A percentile compares a stretch with the other conserved stretches of the same genome.
Evolutionary conservation across 2,113 vertebrate genomes (phyloP).

Genomic region (Otus sunia): DNA sequence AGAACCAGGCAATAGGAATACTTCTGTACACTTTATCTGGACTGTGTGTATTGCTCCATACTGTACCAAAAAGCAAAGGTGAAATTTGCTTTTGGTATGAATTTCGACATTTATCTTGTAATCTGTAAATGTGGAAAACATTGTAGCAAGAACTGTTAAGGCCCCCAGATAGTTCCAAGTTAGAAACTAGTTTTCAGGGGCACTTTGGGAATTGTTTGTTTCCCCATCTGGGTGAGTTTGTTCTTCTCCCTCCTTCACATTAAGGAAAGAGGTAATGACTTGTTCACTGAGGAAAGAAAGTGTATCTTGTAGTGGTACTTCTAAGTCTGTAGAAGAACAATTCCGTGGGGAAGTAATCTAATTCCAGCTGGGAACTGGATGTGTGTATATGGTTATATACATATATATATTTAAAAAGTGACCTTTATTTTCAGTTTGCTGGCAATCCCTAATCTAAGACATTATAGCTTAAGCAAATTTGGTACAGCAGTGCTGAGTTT

Average conservation of each 20-base stretch:
- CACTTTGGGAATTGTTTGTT: background rate
- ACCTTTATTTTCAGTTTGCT: background rate
- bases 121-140: background rate
- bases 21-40: background rate
- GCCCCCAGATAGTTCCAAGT: background rate
- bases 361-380: background rate
- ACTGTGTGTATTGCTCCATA: background rate
- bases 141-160: background rate
- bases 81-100: background rate
- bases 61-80: background rate
- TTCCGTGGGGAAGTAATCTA: background rate
- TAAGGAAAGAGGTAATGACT: background rate
- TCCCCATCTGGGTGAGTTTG: background rate
- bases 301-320: background rate
- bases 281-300: background rate
- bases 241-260: background rate
- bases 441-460: background rate
- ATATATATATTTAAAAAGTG: background rate
- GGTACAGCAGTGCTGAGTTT: background rate
- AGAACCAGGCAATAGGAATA: background rate
- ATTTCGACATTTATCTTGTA: background rate
- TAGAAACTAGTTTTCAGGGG: background rate
- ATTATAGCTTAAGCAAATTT: background rate
- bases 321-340: background rate
- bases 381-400: background rate